These are phyloP conservation scores for Agrochola lota DNA, from an alignment of 2,888 invertebrate genomes.

Conservation along the genomic window DNA sequence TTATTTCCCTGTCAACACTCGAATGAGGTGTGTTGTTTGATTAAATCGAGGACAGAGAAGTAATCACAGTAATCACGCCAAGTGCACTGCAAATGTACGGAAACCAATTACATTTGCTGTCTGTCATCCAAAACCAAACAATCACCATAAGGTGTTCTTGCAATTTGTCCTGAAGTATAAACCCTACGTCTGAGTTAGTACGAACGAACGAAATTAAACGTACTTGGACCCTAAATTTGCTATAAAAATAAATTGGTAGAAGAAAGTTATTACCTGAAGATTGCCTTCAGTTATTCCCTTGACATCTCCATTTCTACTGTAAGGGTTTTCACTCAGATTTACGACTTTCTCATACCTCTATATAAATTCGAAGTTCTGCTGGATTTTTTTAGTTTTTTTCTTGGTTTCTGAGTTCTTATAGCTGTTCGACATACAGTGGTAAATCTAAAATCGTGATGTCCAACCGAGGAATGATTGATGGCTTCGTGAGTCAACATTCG, in stretches of 20 bases:
- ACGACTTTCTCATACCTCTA: conserved; percentile 32
- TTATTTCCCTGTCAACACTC: conserved; percentile 44
- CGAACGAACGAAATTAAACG: conserved; percentile 35
- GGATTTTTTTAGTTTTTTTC: conserved; percentile 8
- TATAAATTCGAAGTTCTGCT: conserved; percentile 30
- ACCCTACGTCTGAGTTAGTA: neutral
- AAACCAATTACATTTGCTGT: conserved; percentile 38
- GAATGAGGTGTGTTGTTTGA: conserved; percentile 28
- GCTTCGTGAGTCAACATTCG: conserved; percentile 66
- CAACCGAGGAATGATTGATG: conserved; percentile 62
- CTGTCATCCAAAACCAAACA: conserved; percentile 22
- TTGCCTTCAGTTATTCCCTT: conserved; percentile 53
- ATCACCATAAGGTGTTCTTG: neutral
- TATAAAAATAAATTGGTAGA: conserved; percentile 54
- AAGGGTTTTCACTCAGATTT: conserved; percentile 46
- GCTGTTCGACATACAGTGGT: conserved; percentile 25
- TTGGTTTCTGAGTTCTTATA: conserved; percentile 27
- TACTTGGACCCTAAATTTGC: conserved; percentile 30
- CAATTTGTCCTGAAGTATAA: conserved; percentile 13
- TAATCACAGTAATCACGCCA: conserved; percentile 45
- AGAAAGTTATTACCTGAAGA: conserved; percentile 56
- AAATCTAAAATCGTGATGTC: conserved; percentile 53
- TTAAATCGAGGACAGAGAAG: conserved; percentile 34
- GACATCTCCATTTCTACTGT: conserved; percentile 51
- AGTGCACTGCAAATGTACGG: conserved; percentile 36